Conservation (phyloP, 2,888 invertebrate genomes). For the Morinoia aosen region DNA sequence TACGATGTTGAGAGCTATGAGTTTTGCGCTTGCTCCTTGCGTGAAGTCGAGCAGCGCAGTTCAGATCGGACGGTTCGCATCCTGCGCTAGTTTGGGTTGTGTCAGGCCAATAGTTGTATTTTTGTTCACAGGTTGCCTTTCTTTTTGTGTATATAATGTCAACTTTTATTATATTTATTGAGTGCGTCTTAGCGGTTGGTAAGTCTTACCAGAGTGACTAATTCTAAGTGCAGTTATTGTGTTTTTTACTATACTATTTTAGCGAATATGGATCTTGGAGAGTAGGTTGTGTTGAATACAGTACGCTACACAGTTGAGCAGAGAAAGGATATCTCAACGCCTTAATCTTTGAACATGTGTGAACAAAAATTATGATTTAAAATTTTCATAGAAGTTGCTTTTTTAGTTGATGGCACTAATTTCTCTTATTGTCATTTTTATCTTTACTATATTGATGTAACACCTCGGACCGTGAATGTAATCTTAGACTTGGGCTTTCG, state of each 20-base stretch:
- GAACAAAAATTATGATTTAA: not conserved
- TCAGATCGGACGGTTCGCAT: not conserved
- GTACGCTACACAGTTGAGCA: too few species aligned
- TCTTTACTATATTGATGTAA: too few species aligned
- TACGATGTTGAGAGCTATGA: not conserved
- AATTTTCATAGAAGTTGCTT: not conserved
- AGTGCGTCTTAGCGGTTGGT: not conserved
- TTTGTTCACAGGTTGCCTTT: not conserved
- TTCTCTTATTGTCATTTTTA: too few species aligned
- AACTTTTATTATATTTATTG: not conserved
- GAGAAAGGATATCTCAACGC: too few species aligned
- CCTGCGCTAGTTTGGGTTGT: not conserved
- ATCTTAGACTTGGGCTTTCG: too few species aligned
- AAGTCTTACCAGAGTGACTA: not conserved
- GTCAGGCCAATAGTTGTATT: not conserved
- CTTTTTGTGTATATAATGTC: not conserved
- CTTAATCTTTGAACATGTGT: not conserved
- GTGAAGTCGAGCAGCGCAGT: too few species aligned
- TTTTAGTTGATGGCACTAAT: too few species aligned
- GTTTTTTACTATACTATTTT: not conserved
- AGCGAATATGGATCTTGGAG: not conserved
- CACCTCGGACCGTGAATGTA: too few species aligned
- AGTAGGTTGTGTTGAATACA: too few species aligned
- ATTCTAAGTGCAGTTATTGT: not conserved
- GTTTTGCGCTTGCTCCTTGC: too few species aligned